Base-by-base conservation (phyloP, 2,888 invertebrate species). In the Pelosia muscerda region DNA sequence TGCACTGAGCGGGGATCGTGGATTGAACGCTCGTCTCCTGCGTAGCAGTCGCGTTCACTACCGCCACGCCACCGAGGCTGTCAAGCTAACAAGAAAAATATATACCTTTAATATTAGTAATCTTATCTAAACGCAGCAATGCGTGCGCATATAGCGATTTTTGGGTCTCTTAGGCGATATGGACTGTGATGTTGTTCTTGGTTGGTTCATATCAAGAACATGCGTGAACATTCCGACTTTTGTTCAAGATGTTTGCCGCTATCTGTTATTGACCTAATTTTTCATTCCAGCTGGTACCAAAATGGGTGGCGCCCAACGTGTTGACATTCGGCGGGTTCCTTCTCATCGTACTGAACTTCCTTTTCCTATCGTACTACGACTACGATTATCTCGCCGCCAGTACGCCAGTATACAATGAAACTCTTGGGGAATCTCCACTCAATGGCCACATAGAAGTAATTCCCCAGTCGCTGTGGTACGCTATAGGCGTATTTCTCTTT, bases 251-350 rank as follows among this genome's bases (percentile, higher is more conserved):
- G 2, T 49, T 8, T 49, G 2, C 6, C 6, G 19, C 9, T 19
- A 15, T 6, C 42, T 49, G 19, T 31, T 25, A 42, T 25, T 22
- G 28, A 62, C n/a, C n/a, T 15, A 53, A 9, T 67, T 28, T 56
- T 68, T 62, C 19, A 65, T 89, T 88, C 9, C 95, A 99, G 99
- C 96, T 97, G 77, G 97, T 98, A 88, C 99, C 99, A 75, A 96
- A 96, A 95, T 99, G 98, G 98, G 96, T 99, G 71, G 99, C 99
- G 0, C 99, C 99, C 59, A 99, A 99, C 93, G 95, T 99, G 58
- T 95, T 99, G 66, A 99, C 99, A 15, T 98, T 99, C 90, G 96
- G 96, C 71, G 99, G 99, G 19, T 99, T 99, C 89, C 95, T 99
- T 31, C 97, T 99, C 84, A 98, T 99, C 15, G 97, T 98, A 38